Evolutionary conservation across 2,797 vertebrate species (phyloP).

Genomic region (Podargus strigoides): DNA sequence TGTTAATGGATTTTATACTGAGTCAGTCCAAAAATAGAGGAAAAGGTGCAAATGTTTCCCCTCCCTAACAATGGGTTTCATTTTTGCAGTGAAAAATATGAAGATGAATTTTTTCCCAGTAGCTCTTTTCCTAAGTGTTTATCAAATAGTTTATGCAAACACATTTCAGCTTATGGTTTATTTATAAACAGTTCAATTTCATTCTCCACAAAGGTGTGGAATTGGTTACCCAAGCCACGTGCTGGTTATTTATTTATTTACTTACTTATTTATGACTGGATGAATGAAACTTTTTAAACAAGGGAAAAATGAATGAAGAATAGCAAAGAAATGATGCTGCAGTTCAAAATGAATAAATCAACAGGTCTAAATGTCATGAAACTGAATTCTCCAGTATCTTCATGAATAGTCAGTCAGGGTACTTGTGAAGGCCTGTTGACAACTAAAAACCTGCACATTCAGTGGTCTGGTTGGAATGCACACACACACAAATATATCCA

Average conservation of each 20-base stretch:
- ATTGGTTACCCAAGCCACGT: background rate
- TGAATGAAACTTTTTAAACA: slow-evolving; percentile 43
- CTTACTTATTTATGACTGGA: slow-evolving; percentile 30
- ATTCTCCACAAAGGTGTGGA: slow-evolving; percentile 21
- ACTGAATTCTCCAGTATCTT: background rate
- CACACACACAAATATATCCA: background rate
- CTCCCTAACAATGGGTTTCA: background rate
- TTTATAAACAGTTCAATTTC: slow-evolving; percentile 50
- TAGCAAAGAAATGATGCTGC: background rate
- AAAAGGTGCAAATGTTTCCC: background rate
- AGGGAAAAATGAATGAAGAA: slow-evolving; percentile 28
- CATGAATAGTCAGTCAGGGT: background rate
- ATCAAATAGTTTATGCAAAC: slow-evolving; percentile 39
- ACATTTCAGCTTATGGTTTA: slow-evolving; percentile 43
- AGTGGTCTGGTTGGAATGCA: background rate
- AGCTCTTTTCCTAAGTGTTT: slow-evolving; percentile 14
- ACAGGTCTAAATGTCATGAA: background rate
- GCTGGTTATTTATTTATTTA: slow-evolving; percentile 57
- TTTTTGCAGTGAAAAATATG: background rate
- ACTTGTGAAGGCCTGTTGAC: background rate
- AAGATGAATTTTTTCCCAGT: background rate
- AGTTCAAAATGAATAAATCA: slow-evolving; percentile 24
- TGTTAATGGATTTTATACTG: background rate
- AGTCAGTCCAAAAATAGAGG: background rate
- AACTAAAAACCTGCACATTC: background rate